These are phyloP conservation scores for Cololabis saira DNA, from an alignment of 2,113 vertebrate genomes.

Conservation along the genomic window DNA sequence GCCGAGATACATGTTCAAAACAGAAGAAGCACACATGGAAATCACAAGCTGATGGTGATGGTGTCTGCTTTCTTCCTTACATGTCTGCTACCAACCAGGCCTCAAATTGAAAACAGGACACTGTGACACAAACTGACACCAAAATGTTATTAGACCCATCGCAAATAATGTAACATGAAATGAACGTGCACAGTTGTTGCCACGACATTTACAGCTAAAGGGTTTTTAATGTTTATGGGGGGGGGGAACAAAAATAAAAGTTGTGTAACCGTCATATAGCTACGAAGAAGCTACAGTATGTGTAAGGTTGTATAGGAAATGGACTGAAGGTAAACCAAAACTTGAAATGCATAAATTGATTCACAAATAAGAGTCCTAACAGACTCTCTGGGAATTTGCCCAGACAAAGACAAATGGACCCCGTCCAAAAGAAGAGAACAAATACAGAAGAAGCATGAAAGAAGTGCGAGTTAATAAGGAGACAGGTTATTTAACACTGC, in stretches of 20 bases:
- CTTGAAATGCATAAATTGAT: slow-evolving; percentile 2
- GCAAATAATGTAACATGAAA: background rate
- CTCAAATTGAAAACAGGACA: too few species aligned
- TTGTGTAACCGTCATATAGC: background rate
- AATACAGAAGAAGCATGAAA: slow-evolving; percentile 2
- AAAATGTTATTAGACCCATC: background rate
- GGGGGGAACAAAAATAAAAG: too few species aligned
- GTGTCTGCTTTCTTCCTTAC: too few species aligned
- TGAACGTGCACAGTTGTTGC: too few species aligned
- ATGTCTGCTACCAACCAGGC: too few species aligned
- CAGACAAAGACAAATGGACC: slow-evolving; percentile 10
- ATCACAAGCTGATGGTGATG: background rate
- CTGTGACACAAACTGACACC: too few species aligned
- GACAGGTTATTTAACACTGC: slow-evolving; percentile 8
- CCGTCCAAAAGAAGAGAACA: slow-evolving; percentile 2
- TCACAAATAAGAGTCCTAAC: background rate
- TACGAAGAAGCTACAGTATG: background rate
- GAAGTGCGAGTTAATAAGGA: slow-evolving; percentile 19
- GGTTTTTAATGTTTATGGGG: too few species aligned
- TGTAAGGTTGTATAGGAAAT: background rate
- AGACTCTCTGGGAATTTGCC: background rate
- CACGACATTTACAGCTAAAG: background rate
- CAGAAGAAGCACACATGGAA: background rate
- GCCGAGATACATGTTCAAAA: background rate
- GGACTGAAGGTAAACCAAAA: background rate